These are phyloP conservation scores for Nyctibius grandis DNA, from an alignment of 2,797 vertebrate genomes.

Conservation along the genomic window DNA sequence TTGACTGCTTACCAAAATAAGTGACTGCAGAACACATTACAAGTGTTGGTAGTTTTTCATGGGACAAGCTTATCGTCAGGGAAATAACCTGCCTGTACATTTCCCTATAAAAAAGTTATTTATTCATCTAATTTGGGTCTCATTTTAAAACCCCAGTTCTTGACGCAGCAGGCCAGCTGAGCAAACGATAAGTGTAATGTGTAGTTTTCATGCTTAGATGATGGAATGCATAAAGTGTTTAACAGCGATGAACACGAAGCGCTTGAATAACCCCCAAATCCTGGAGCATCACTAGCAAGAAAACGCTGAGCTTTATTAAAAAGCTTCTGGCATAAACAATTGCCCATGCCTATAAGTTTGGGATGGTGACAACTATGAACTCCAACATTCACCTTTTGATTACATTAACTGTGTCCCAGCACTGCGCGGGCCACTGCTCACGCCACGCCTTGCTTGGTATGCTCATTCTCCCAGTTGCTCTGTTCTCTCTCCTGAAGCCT, in stretches of 20 bases:
- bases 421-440: neutral
- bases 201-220: neutral
- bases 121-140: neutral
- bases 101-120: neutral
- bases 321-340: neutral
- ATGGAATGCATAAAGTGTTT: neutral
- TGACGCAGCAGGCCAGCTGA: neutral
- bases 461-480: neutral
- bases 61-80: neutral
- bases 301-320: neutral
- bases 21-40: neutral
- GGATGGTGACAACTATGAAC: neutral
- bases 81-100: neutral
- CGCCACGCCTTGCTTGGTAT: neutral
- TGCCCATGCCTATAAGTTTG: neutral
- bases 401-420: neutral
- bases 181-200: neutral
- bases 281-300: neutral
- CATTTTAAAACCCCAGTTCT: neutral
- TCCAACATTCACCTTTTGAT: neutral
- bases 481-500: neutral
- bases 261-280: neutral
- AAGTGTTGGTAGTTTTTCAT: neutral
- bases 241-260: accelerated
- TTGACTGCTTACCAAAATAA: conserved; percentile 47